Percentiles rank a stretch among this genome's conserved stretches.
Evolutionary conservation across 2,113 vertebrate species (phyloP).

Genomic region (Dipodomys ordii): DNA sequence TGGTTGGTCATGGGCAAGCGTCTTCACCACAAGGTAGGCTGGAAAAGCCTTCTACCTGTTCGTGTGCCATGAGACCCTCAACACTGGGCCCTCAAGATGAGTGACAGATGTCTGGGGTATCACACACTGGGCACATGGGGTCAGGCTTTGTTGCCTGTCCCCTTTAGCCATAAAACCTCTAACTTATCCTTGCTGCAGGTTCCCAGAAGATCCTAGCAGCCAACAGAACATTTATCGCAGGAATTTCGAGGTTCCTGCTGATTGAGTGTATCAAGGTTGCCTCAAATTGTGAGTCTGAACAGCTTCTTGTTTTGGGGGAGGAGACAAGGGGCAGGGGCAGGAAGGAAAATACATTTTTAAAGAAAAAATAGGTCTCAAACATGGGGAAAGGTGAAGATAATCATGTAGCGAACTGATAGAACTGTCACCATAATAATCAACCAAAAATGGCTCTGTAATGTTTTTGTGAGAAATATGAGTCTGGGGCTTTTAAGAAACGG

Average conservation of each 20-base stretch:
- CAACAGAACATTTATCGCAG: no score
- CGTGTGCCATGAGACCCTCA: not conserved
- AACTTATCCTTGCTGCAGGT: no score
- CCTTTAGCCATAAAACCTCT: not conserved
- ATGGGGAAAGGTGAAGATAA: not conserved
- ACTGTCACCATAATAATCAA: not conserved
- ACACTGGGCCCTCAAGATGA: not conserved
- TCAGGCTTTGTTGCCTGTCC: not conserved
- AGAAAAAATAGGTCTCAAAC: conserved; percentile 18
- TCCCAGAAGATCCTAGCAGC: not conserved
- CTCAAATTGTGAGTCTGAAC: not conserved
- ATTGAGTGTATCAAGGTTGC: not conserved
- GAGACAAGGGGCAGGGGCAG: no score
- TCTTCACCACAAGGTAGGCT: not conserved
- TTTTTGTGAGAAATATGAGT: not conserved
- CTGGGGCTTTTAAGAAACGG: not conserved
- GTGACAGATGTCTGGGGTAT: not conserved
- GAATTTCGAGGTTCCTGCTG: not conserved
- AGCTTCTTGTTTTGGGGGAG: not conserved
- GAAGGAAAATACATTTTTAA: conserved; percentile 20
- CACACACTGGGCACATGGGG: not conserved
- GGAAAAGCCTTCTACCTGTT: not conserved
- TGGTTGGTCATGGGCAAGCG: not conserved
- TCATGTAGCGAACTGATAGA: not conserved
- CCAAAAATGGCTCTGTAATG: not conserved